Base-by-base conservation (phyloP, 2,888 invertebrate genomes). In the Zonitis immaculata region DNA sequence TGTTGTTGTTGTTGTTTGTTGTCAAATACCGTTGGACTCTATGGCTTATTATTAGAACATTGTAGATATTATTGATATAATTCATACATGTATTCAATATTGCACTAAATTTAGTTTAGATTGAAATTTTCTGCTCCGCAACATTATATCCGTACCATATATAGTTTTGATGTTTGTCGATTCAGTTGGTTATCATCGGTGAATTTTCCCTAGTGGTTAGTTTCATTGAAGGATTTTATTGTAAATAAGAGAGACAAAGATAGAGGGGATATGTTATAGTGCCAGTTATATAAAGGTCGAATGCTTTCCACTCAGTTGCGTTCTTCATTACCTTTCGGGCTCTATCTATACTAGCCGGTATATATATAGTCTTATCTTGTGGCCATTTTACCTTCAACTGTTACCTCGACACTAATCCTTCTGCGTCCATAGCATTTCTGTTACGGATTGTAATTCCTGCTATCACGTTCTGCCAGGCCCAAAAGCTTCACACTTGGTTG, bases 371-470 rank as follows among this genome's bases (percentile, higher is more conserved):
- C 70, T 70, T 70, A 69, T 70, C 70, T 67, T 56, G 59, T 65
- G 63, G 65, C 66, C 66, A 65, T 68, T 25, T 68, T 69, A 69
- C 69, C 70, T 71, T 68, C 65, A n/a, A 59, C 49, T 58, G 59
- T 56, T 63, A 66, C 69, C 66, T 66, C 66, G 65, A 64, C 63
- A 67, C 69, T 73, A 72, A 72, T 73, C 72, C 73, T 66, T 62
- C 65, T 65, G 67, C 71, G 74, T 73, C 73, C 73, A 25, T 25
- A 52, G 71, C 69, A 67, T 70, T 68, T 70, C 70, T 68, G 74
- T 73, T 73, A 70, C 73, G 73, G 72, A 62, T 69, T 65, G 73
- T 75, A 75, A 75, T 75, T 75, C 73, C 73, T 61, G 73, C 73
- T 75, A 75, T 74, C 75, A 71, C 72, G 68, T 71, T 67, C 69